Evolutionary conservation across 2,888 invertebrate species (phyloP).

Genomic region (Criorhina ranunculi): DNA sequence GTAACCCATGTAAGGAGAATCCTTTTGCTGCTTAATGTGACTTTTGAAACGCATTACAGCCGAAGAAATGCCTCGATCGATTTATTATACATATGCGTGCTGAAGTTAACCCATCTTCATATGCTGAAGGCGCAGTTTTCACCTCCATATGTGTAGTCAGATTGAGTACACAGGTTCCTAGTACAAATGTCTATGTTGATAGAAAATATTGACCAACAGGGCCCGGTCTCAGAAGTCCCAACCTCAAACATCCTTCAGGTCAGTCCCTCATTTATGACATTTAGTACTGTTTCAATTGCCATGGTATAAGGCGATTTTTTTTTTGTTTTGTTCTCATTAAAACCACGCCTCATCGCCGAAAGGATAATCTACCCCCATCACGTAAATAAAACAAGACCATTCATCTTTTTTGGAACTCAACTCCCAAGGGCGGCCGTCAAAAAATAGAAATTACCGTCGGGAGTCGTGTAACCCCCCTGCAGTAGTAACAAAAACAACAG

Average conservation of each 20-base stretch:
- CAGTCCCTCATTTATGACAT: constrained; percentile 22
- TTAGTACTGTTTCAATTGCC: constrained; percentile 6
- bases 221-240: background rate
- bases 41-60: too few relatives aligned
- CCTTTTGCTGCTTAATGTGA: too few relatives aligned
- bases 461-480: constrained; percentile 3
- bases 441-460: constrained; percentile 23
- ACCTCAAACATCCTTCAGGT: background rate
- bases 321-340: background rate
- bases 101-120: too few relatives aligned
- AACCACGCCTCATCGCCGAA: background rate
- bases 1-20: too few relatives aligned
- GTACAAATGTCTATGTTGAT: too few relatives aligned
- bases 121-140: too few relatives aligned
- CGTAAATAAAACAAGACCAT: constrained; percentile 41
- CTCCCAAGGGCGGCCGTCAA: constrained; percentile 17
- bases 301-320: constrained; percentile 1
- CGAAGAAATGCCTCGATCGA: too few relatives aligned
- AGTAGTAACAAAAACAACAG: constrained; percentile 32
- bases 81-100: too few relatives aligned
- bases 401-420: constrained; percentile 5
- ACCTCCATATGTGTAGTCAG: too few relatives aligned
- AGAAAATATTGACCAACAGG: too few relatives aligned
- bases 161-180: too few relatives aligned
- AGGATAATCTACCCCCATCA: constrained; percentile 42